Percentiles rank a stretch among this genome's conserved stretches.
Evolutionary conservation across 2,888 invertebrate species (phyloP).

Genomic region (Brachyptera risi): DNA sequence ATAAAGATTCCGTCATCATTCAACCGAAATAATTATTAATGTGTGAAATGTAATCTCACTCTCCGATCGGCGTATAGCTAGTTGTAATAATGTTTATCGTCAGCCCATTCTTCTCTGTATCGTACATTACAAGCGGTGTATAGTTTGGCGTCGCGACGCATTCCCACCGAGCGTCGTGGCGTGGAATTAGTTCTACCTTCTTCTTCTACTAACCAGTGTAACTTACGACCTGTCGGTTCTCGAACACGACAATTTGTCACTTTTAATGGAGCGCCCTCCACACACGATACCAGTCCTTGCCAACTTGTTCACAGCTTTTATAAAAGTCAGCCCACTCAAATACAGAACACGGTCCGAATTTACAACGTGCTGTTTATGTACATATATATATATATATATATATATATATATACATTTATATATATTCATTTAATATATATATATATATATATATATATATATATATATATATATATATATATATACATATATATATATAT

Average conservation of each 20-base stretch:
- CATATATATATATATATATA: too few relatives aligned
- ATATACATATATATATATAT: too few relatives aligned
- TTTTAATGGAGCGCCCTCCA: slow-evolving; percentile 18
- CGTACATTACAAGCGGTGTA: not conserved
- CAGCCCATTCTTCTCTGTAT: slow-evolving; percentile 3
- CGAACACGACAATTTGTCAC: slow-evolving; percentile 16
- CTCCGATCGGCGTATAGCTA: not conserved
- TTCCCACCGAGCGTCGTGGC: not conserved
- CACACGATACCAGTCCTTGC: not conserved
- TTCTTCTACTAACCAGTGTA: not conserved
- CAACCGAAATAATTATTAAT: slow-evolving; percentile 16
- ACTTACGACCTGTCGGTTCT: slow-evolving; percentile 12
- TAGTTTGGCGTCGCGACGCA: slow-evolving; percentile 12
- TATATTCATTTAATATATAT: too few relatives aligned
- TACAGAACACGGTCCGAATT: not conserved
- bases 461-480: too few relatives aligned
- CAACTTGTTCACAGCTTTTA: slow-evolving; percentile 1
- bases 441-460: too few relatives aligned
- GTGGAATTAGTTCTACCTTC: slow-evolving; percentile 1
- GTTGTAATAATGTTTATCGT: slow-evolving; percentile 20
- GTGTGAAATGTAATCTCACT: slow-evolving; percentile 8
- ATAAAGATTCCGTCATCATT: too few relatives aligned
- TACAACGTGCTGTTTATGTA: not conserved
- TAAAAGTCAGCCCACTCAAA: not conserved
- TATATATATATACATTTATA: too few relatives aligned